phyloP scores from a whole-genome alignment of 2,888 invertebrate species.

The Digitonthophagus gazella region DNA sequence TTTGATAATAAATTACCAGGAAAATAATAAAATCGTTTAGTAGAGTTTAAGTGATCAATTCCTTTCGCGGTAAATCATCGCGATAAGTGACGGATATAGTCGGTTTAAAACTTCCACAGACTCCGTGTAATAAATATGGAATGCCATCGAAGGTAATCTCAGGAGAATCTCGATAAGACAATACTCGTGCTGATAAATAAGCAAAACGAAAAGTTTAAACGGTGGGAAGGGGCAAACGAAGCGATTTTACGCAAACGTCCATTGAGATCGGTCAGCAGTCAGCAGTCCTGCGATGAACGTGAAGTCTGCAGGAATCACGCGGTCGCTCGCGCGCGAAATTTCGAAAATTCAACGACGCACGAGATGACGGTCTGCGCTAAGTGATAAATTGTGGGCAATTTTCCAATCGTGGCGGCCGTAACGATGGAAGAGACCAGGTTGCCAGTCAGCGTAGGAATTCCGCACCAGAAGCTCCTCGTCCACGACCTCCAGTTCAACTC shows the following conservation, averaged over 20 bases:
- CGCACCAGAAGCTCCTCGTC: constrained; percentile 25
- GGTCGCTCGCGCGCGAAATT: background rate
- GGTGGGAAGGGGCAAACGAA: background rate
- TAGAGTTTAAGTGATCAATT: no score
- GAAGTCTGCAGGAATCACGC: background rate
- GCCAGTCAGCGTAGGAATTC: constrained; percentile 32
- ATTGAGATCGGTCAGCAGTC: background rate
- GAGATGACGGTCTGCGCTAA: background rate
- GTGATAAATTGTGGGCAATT: background rate
- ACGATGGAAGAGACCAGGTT: constrained; percentile 32
- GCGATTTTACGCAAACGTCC: background rate
- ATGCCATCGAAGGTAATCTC: background rate
- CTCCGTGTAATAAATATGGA: background rate
- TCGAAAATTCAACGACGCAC: background rate
- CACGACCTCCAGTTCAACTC: constrained; percentile 32
- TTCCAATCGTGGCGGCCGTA: background rate
- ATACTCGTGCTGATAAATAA: background rate
- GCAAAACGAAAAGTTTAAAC: background rate
- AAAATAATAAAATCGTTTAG: no score
- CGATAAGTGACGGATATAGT: background rate
- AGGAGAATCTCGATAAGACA: background rate
- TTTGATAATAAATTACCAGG: no score
- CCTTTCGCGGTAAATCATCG: background rate
- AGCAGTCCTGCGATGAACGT: background rate
- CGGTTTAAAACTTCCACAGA: background rate